phyloP scores from a whole-genome alignment of 1,140 invertebrate genomes.

The Matsumurasca onukii region DNA sequence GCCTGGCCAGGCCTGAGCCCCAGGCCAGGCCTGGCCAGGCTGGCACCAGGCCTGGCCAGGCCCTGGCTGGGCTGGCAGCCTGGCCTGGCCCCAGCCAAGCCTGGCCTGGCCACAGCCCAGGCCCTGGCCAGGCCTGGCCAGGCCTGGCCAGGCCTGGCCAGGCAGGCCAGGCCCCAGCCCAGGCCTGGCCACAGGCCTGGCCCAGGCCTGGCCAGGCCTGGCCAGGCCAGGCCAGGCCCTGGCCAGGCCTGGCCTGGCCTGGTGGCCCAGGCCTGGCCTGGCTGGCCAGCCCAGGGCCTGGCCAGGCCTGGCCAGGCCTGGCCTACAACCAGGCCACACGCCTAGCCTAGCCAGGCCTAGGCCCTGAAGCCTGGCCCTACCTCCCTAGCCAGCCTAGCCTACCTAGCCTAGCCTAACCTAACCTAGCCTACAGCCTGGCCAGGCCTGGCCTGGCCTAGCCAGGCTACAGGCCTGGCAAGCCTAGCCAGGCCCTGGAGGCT shows the following conservation, averaged over 20 bases:
- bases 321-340: neutral
- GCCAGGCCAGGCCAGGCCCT: neutral
- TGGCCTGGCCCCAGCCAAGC: no score
- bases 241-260: neutral
- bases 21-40: slow-evolving; percentile 3
- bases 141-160: no score
- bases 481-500: no score
- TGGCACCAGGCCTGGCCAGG: neutral
- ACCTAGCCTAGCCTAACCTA: neutral
- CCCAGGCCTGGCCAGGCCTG: slow-evolving; percentile 3
- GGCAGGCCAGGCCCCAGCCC: no score
- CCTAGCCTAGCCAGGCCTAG: neutral
- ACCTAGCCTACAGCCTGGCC: neutral
- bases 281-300: neutral
- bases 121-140: no score
- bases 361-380: neutral
- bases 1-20: slow-evolving; percentile 14
- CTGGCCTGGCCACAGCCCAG: no score
- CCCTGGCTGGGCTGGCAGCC: neutral
- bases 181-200: neutral
- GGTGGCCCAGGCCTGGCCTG: neutral
- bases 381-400: no score
- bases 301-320: slow-evolving; percentile 3
- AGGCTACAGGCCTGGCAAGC: neutral
- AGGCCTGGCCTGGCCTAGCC: neutral